These are phyloP conservation scores for Isurus oxyrinchus DNA, from an alignment of 2,113 vertebrate species.

Conservation along the genomic window DNA sequence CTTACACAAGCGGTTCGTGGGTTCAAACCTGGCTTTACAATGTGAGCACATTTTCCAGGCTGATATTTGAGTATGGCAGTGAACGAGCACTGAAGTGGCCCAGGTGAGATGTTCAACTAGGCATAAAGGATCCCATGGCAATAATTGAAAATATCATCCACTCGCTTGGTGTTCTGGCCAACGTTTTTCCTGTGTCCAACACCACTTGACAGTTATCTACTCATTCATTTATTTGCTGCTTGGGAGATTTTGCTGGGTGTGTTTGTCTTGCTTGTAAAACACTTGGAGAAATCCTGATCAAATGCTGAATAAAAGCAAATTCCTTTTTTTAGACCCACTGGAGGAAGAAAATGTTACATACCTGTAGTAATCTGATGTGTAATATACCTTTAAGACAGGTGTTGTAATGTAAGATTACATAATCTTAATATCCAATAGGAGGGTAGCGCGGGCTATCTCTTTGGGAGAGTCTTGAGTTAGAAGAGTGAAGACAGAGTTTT, in stretches of 20 bases:
- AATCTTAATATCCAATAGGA: too few relatives aligned
- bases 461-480: too few relatives aligned
- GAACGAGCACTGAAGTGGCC: not conserved
- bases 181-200: not conserved
- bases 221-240: not conserved
- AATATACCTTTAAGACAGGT: too few relatives aligned
- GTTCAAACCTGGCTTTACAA: not conserved
- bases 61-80: not conserved
- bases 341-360: too few relatives aligned
- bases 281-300: not conserved
- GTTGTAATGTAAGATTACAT: too few relatives aligned
- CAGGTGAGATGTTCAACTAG: not conserved
- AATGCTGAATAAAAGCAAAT: not conserved
- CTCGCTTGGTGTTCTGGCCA: not conserved
- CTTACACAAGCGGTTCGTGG: not conserved
- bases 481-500: too few relatives aligned
- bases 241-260: not conserved
- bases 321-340: too few relatives aligned
- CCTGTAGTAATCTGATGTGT: too few relatives aligned
- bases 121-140: not conserved
- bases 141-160: not conserved
- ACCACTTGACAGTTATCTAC: not conserved
- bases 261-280: not conserved
- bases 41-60: not conserved
- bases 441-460: too few relatives aligned